Base-by-base conservation (phyloP, 92 coral and sea anemone species). In the Parazoanthus swiftii region DNA sequence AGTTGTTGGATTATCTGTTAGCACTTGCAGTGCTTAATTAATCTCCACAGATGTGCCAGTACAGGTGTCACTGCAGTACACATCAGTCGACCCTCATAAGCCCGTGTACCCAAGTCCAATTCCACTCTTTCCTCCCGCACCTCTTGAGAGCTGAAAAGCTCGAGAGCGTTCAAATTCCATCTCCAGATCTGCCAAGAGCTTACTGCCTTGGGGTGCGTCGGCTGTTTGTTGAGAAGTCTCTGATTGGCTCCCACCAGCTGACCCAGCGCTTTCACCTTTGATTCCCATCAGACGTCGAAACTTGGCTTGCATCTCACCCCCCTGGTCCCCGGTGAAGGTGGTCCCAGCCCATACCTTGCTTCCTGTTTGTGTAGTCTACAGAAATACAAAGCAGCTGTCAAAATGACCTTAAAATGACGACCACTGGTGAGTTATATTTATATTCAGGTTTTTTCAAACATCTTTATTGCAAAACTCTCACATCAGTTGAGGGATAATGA, bases 81-180 rank as follows among this genome's bases (percentile, higher is more conserved):
- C 20, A 15, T 54, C 59, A 11, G 59, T 54, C 59, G 59, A 54
- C 18, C 59, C 59, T 89, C 72, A 92, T 59, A 89, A 86, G 81
- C 98, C 98, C 20, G 98, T 90, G 91, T 97, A 97, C 70, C 99
- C 98, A 23, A 97, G 96, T 9, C 99, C 99, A 26, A 97, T 97
- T 15, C 99, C 99, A 81, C 99, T 97, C 85, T 97, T 97, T 23
- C 99, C 99, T 11, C 99, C 99, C 23, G 99, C 99, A 39, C 99
- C 99, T 85, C 99, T 86, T 20, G 99, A 97, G 42, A 97, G 89
- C 90, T 97, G 99, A 76, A 95, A 97, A 18, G 96, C 98, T 20
- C 99, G 95, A 35, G 99, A 97, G 5, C 99, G 94, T 86, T 97
- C 99, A 85, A 97, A 97, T 88, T 97, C 99, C 58, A 89, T 89